Evolutionary conservation across 1,140 invertebrate genomes (phyloP), one percentile per base, ranked within the genome.

Genomic region (Drosophila nigromelanica): DNA sequence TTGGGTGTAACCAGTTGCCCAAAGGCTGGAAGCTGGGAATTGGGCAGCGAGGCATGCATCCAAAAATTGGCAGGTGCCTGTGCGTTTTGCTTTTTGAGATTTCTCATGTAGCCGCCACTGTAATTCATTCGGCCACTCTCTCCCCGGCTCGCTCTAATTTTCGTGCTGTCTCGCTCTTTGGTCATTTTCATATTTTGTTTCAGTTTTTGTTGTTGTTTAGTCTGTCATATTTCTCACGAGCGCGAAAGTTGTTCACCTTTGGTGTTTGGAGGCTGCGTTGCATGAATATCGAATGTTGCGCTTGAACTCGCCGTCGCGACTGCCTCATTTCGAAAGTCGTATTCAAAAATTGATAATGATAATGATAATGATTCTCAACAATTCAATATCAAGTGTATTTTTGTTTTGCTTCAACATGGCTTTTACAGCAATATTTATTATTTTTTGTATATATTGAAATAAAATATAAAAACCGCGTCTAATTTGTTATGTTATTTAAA

Each of bases 181-280:
- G 30, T 62, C 14, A 45, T 67, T 73, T 58, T 68, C 47, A 55
- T 73, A 67, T 66, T 76, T 67, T 77, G 58, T 63, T 73, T 80
- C 59, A 73, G 51, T 15, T 68, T 68, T 58, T 27, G 58, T 27
- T 27, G 1, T 4, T 27, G 3, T 27, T 3, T 7, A 35, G 71
- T 74, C 66, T 66, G 81, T 86, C 81, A 86, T 86, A 86, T 78
- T 86, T 86, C 81, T 83, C 81, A 86, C 85, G 81, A 81, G 71
- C 82, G 82, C 82, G 82, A 87, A 86, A 86, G 82, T 86, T 86
- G 82, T 86, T 86, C 82, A 86, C 82, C 82, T 86, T 86, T 86
- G 81, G 59, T 58, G 81, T 85, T 81, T 87, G 78, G 81, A 87
- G 82, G 82, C 75, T 86, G 82, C 60, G 67, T 67, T 68, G 77